These are phyloP conservation scores for Brachionus plicatilis DNA, from an alignment of 1,140 invertebrate species.

Conservation along the genomic window DNA sequence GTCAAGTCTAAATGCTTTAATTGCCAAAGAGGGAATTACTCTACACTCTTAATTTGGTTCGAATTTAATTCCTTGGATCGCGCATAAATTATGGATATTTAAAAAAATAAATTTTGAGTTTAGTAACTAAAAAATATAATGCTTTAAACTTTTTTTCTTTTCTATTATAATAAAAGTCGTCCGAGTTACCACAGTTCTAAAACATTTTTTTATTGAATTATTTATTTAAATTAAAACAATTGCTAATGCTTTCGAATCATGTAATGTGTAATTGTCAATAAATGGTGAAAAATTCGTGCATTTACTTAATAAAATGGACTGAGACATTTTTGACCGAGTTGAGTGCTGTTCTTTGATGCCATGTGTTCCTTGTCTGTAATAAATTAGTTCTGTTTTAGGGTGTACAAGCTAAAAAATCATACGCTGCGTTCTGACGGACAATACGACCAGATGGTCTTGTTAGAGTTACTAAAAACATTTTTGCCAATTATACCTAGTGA, in stretches of 20 bases:
- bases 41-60: not conserved
- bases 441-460: not conserved
- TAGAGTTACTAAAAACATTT: not conserved
- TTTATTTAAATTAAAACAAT: slow-evolving; percentile 6
- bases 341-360: not conserved
- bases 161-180: slow-evolving; percentile 16
- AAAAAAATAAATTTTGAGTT: not conserved
- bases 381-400: not conserved
- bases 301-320: not conserved
- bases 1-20: not conserved
- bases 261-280: not conserved
- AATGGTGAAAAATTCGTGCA: not conserved
- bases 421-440: not conserved
- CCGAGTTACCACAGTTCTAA: slow-evolving; percentile 14
- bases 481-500: slow-evolving; percentile 1
- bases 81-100: slow-evolving; percentile 31
- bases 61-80: not conserved
- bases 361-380: not conserved
- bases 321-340: not conserved
- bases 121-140: slow-evolving; percentile 17
- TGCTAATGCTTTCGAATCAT: not conserved
- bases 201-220: slow-evolving; percentile 25
- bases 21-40: not conserved
- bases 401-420: not conserved
- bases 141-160: not conserved